Evolutionary conservation across 2,797 vertebrate genomes (phyloP), one percentile per base, ranked within the genome.

Genomic region (Enteromius mattozi): DNA sequence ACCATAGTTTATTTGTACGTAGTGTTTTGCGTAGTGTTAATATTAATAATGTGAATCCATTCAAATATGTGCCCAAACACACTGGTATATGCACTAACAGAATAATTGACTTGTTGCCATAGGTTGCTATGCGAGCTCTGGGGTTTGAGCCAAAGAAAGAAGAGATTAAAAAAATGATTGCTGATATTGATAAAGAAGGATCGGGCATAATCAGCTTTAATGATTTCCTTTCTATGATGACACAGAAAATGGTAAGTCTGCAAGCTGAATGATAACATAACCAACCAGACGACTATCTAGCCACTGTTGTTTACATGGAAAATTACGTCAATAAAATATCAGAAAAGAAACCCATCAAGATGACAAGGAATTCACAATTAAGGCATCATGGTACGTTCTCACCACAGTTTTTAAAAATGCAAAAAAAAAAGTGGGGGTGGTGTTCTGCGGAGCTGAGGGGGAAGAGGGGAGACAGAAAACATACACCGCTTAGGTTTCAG

Each of bases 81-180:
- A 33, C 66, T n/a, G 66, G 24, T 30, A 30, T 30, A 45, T 42
- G 14, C 8, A 17, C 45, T 74, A 74, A 74, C 45, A 10, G 8
- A 35, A 27, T 21, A 6, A 21, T 2, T 56, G 6, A 24, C 21
- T 12, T 59, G 3, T 78, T 54, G 4, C 87, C 61, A 1, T 91
- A 99, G 98, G 97, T 99, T 89, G 97, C 97, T 0, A 97, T 99
- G 97, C 94, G 95, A 69, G 97, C 98, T 65, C 94, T 99, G 30
- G 97, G 98, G 47, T 98, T 99, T 94, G 97, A 99, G 88, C 97
- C 97, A 37, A 99, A 98, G 94, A 99, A 98, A 88, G 98, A 98
- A 86, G 97, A 99, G 90, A 95, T 99, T 79, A 98, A 95, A 91
- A 96, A 96, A 90, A 95, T 99, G 96, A 95, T 97, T 85, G 93